Base-by-base conservation (phyloP, 2,888 invertebrate genomes). In the Cheilosia scutellata region DNA sequence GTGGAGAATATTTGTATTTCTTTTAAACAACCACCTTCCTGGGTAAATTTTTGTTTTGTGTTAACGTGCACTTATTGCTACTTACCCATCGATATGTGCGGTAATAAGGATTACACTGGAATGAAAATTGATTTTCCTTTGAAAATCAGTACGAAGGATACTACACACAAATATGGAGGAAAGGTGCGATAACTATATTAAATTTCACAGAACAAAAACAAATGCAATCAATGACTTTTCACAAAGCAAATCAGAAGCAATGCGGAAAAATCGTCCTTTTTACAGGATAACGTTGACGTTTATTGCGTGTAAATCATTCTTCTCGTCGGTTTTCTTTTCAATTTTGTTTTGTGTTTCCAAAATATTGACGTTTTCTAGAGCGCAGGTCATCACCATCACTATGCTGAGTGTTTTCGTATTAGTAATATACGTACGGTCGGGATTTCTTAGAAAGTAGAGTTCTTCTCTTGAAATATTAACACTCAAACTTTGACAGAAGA, bases 401-500 rank as follows among this genome's bases (percentile, higher is more conserved):
- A 7, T 42, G 47, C 16, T 20, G 44, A 82, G 58, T 72, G 70
- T 63, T 78, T 72, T 78, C 74, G 7, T 70, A 47, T 37, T 37
- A 4, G 37, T 37, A 20, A 20, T 20, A 37, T 11, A 9, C 37
- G 62, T 44, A 53, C 6, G 13, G 20, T 42, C 70, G n/a, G 82
- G 49, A 51, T 70, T 42, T 84, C 80, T 71, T 71, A 80, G 78
- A 47, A 79, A 74, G 62, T 9, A 27, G 42, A 53, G 49, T 25
- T 33, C 31, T 57, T 62, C 57, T 33, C 25, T 51, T 13, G 3
- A 37, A 33, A 11, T 84, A 71, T 80, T 76, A 75, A 71, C 70
- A 76, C 80, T 80, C 58, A 31, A 84, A 53, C 44, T 79, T 70
- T 84, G 83, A 84, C 83, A 84, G 83, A 60, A 84, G 70, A 74